Evolutionary conservation across 37 sponge, comb jelly and placozoan species (phyloP), one percentile per base, ranked within the genome.

Genomic region (Hormiphora californensis): DNA sequence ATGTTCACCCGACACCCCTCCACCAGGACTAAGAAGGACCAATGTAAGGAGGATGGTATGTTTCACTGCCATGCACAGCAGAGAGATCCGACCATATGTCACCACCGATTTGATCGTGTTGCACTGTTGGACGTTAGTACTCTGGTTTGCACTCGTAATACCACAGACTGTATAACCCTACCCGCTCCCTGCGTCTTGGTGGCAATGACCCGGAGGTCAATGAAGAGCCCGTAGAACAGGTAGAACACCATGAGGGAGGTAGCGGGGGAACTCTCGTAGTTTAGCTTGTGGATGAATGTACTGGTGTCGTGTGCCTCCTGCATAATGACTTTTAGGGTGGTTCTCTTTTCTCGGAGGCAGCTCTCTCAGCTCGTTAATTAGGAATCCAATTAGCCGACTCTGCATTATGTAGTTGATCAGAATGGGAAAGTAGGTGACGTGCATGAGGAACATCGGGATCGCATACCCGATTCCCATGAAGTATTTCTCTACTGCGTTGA

Each of bases 231-330:
- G 25, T 73, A 73, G 25, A 73, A 73, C 2, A 73, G 81, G 23
- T 73, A 73, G 38, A 73, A 73, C 35, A 73, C 17, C 81, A 73
- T 73, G 3, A 73, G 81, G 9, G 81, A 73, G 23, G 43, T 46
- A 36, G 81, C 81, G 19, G 81, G 81, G 5, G 81, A 73, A 3
- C 46, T 43, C 43, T 73, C 81, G 23, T 73, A 46, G 25, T 73
- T 73, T 46, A 73, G 40, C 43, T 73, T 73, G 46, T 73, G 81
- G 1, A 73, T n/a, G 25, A 73, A 73, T 4, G 81, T 22, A 21
- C 81, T 73, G 41, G 81, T 73, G 44, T 73, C 81, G 25, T 73
- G 81, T n/a, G 81, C 40, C 23, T 73, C 81, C 25, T 73, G 81
- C 81, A 73, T 73, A 28, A 73, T 21, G 0, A 73, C 81, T 73